Base-by-base conservation (phyloP, 2,797 vertebrate genomes). In the Coregonus suidteri region DNA sequence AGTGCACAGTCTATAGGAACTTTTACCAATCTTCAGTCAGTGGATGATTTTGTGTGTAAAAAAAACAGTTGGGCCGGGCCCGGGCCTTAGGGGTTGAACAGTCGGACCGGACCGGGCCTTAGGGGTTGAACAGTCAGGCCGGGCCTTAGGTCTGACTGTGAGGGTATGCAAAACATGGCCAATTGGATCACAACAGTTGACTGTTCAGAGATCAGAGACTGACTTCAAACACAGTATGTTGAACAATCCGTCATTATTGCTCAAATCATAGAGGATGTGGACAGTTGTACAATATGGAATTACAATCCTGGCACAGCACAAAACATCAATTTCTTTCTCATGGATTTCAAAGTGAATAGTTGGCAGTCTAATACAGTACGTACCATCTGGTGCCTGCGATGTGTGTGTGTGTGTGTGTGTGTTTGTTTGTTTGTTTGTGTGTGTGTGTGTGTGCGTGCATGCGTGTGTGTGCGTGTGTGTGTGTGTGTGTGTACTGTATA, bases 181-280 rank as follows among this genome's bases (percentile, higher is more conserved):
- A 89, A 90, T 87, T 90, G 89, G 88, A 88, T 87, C 85, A 78
- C 79, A 86, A 78, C 71, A 78, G 77, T 77, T 81, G 84, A 83
- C 85, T 79, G 81, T 77, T 75, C 76, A 13, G 56, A 86, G 86
- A 85, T 83, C 85, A 82, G 84, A 82, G 79, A 76, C 71, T 72
- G 69, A 85, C 87, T 88, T 90, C 83, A 87, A 82, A 87, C 84
- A 77, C 34, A 4, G 1, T 1, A 41, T 41, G 73, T 37, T 75
- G 81, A 81, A 86, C 81, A 56, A 67, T 73, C 83, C 81, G 75
- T 86, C 81, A 76, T 85, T 78, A 30, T 82, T 77, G 78, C 82
- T 88, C 77, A 83, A 85, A 89, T 84, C 86, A 73, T 35, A 83
- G 79, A 79, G 78, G 74, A 80, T 82, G 75, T 79, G 81, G 83